Evolutionary conservation across 35 echinoderm and acorn worm genomes (phyloP).

Genomic region (Apostichopus japonicus): DNA sequence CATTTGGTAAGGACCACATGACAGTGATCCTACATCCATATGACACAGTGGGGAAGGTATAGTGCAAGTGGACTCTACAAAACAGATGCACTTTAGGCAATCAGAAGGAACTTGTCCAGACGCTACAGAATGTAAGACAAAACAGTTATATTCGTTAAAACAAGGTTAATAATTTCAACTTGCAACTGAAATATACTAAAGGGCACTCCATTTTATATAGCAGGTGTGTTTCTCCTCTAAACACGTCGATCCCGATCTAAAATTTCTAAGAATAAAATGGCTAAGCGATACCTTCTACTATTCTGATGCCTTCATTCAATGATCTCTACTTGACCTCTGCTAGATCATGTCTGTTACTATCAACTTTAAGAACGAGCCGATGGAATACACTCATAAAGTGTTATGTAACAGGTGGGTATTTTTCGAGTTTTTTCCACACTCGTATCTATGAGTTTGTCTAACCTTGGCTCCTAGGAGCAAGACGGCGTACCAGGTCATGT

Average conservation of each 20-base stretch:
- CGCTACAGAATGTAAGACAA: background rate
- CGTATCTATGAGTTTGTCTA: background rate
- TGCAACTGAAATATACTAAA: background rate
- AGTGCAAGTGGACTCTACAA: constrained; percentile 62
- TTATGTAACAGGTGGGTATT: too few relatives aligned
- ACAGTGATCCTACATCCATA: constrained; percentile 68
- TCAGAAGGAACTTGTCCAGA: constrained; percentile 29
- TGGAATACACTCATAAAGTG: too few relatives aligned
- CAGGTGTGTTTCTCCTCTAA: too few relatives aligned
- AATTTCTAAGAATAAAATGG: too few relatives aligned
- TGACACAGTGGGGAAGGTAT: constrained; percentile 72
- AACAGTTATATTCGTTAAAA: background rate
- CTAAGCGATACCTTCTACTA: too few relatives aligned
- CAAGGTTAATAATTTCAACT: background rate
- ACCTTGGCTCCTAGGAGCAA: background rate
- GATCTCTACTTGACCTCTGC: too few relatives aligned
- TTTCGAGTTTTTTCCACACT: too few relatives aligned
- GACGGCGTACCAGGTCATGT: background rate
- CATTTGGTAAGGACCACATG: constrained; percentile 90
- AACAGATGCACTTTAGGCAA: constrained; percentile 80
- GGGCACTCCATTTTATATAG: too few relatives aligned
- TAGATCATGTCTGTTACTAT: too few relatives aligned
- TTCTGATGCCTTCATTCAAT: too few relatives aligned
- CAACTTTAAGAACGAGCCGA: too few relatives aligned
- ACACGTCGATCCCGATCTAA: too few relatives aligned